Evolutionary conservation across 2,888 invertebrate species (phyloP).

Genomic region (Pseudeuparius sepicola): DNA sequence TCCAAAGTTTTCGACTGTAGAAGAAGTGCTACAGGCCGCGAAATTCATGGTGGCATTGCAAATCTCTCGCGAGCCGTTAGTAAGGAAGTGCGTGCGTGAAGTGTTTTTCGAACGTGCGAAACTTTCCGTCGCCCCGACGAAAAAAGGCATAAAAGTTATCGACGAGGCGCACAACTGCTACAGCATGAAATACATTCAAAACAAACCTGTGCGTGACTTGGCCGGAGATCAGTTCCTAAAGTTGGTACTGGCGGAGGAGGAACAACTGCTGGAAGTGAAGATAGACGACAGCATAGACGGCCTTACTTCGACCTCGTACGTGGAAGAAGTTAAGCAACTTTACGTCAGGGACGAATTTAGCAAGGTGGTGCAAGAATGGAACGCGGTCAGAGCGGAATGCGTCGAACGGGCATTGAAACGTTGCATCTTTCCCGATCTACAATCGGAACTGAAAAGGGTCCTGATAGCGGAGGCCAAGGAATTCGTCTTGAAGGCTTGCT

Average conservation of each 20-base stretch:
- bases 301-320: constrained; percentile 63
- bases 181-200: constrained; percentile 29
- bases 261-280: constrained; percentile 63
- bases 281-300: constrained; percentile 71
- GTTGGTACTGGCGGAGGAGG: constrained; percentile 69
- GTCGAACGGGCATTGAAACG: constrained; percentile 79
- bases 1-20: constrained; percentile 39
- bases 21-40: constrained; percentile 81
- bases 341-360: constrained; percentile 74
- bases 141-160: constrained; percentile 86
- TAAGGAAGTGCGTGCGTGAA: constrained; percentile 76
- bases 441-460: constrained; percentile 72
- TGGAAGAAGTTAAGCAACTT: constrained; percentile 78
- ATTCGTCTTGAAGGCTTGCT: constrained; percentile 71
- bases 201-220: constrained; percentile 50
- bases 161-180: constrained; percentile 89
- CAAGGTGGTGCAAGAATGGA: constrained; percentile 92
- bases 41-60: constrained; percentile 94
- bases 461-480: constrained; percentile 82
- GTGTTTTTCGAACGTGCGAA: constrained; percentile 83
- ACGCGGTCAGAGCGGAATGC: constrained; percentile 75
- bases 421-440: constrained; percentile 82
- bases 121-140: constrained; percentile 71
- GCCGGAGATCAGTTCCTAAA: constrained; percentile 85
- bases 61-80: constrained; percentile 81